Conservation (phyloP, 2,797 vertebrate genomes). For the Cyclura pinguis region DNA sequence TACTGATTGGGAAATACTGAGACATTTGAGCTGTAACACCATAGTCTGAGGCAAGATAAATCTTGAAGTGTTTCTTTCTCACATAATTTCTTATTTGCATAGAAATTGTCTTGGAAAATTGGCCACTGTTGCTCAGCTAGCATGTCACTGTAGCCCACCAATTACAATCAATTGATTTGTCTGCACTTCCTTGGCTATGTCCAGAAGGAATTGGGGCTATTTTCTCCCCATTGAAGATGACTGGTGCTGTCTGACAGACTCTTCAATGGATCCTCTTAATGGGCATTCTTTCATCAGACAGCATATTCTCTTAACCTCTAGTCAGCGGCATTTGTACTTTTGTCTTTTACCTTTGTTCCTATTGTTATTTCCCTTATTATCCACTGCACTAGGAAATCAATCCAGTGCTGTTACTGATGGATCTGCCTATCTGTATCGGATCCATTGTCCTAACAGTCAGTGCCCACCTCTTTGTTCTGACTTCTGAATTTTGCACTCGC, state of each 20-base stretch:
- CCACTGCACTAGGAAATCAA: slow-evolving; percentile 3
- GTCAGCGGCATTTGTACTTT: background rate
- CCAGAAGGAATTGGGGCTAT: slow-evolving; percentile 10
- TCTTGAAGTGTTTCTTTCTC: background rate
- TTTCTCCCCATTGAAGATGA: background rate
- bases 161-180: background rate
- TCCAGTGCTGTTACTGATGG: background rate
- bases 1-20: background rate
- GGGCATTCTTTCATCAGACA: background rate
- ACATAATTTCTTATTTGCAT: slow-evolving; percentile 26
- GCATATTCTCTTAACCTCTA: background rate
- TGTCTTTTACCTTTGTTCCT: slow-evolving; percentile 7
- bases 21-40: background rate
- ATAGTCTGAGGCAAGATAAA: background rate
- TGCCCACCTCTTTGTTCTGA: background rate
- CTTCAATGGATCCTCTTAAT: background rate
- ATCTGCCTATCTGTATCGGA: background rate
- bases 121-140: background rate
- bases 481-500: background rate
- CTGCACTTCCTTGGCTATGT: background rate
- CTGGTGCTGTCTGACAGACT: slow-evolving; percentile 30
- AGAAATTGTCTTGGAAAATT: background rate
- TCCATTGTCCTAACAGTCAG: background rate
- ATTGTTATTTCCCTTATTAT: slow-evolving; percentile 14
- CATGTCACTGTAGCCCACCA: background rate